These are phyloP conservation scores for Ceyx melanurus DNA, from an alignment of 2,113 vertebrate species.

Conservation along the genomic window DNA sequence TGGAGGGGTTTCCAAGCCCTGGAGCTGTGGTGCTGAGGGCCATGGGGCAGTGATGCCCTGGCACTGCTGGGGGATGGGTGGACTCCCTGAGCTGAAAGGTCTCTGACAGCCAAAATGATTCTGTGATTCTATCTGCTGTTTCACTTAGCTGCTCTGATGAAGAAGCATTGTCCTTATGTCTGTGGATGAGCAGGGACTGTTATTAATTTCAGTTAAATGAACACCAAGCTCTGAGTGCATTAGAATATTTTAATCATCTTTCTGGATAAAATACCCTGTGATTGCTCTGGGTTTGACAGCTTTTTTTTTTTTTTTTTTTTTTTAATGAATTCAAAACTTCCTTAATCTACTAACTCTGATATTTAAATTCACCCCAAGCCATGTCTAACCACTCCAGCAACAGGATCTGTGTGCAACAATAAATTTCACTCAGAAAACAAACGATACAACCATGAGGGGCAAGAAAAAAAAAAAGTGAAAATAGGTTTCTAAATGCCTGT, in stretches of 20 bases:
- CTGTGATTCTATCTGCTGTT: not conserved
- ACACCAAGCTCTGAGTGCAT: not conserved
- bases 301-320: no score
- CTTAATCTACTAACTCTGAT: not conserved
- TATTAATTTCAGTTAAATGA: not conserved
- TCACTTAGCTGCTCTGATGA: rapidly evolving
- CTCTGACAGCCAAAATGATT: no score
- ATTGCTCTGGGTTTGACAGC: not conserved
- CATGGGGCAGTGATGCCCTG: no score
- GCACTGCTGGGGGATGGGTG: no score
- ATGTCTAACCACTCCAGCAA: not conserved
- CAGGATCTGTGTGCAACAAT: not conserved
- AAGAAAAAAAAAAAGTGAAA: not conserved
- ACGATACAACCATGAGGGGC: not conserved
- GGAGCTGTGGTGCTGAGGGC: no score
- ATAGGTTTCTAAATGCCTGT: not conserved
- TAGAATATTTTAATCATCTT: not conserved
- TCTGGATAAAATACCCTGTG: not conserved
- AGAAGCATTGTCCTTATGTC: not conserved
- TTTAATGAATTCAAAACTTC: not conserved
- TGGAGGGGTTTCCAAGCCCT: no score
- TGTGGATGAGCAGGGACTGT: not conserved
- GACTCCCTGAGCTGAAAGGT: no score
- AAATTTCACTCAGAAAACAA: not conserved
- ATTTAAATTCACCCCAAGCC: not conserved